Evolutionary conservation across 2,888 invertebrate species (phyloP).

Genomic region (Napeogenes inachia): DNA sequence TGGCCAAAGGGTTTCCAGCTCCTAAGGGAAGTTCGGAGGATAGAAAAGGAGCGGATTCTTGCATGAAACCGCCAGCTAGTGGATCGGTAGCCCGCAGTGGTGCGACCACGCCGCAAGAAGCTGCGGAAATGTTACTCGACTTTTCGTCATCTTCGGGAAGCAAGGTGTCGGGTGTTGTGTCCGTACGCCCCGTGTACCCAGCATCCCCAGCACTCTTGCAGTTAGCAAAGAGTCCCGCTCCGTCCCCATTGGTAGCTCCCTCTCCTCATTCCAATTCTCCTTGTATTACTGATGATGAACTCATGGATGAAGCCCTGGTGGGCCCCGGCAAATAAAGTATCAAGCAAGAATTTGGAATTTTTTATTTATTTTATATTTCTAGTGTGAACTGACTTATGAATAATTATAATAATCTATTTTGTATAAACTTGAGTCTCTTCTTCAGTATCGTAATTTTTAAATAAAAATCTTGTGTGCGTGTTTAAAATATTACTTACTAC

Average conservation of each 20-base stretch:
- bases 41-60: constrained; percentile 67
- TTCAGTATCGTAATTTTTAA: too few relatives aligned
- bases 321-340: constrained; percentile 82
- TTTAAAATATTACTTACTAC: too few relatives aligned
- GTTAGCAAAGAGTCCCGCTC: constrained; percentile 86
- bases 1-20: constrained; percentile 66
- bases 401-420: not conserved
- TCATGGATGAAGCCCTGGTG: constrained; percentile 92
- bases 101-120: constrained; percentile 76
- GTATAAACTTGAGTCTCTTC: too few relatives aligned
- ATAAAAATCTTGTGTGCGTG: too few relatives aligned
- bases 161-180: constrained; percentile 72
- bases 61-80: constrained; percentile 69
- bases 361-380: not conserved
- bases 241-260: constrained; percentile 81
- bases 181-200: constrained; percentile 77
- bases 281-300: constrained; percentile 91
- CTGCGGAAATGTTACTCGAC: constrained; percentile 81
- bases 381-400: not conserved
- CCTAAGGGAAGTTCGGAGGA: constrained; percentile 69
- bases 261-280: constrained; percentile 85
- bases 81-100: constrained; percentile 64
- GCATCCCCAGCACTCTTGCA: constrained; percentile 84
- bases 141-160: constrained; percentile 80
- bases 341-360: not conserved